A percentile compares a stretch with the other conserved stretches of the same genome.
These are phyloP conservation scores for Zonotrichia leucophrys DNA, from an alignment of 2,113 vertebrate species.

Conservation along the genomic window DNA sequence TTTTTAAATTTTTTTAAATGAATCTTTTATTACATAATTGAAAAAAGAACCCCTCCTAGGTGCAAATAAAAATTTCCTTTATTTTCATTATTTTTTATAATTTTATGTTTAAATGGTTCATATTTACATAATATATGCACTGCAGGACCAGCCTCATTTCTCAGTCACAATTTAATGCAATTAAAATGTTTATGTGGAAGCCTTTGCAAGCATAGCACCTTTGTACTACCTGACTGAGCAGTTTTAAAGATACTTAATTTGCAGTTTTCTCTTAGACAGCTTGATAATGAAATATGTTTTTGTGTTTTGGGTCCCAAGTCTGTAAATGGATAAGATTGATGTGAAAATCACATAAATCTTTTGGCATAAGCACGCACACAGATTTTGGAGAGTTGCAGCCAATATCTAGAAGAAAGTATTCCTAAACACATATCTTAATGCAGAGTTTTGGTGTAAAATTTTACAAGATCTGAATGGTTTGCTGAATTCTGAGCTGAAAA, in stretches of 20 bases:
- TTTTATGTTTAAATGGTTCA: conserved; percentile 70
- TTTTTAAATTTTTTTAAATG: not conserved
- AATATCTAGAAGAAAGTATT: conserved; percentile 34
- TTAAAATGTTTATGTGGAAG: conserved; percentile 76
- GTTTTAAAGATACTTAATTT: conserved; percentile 74
- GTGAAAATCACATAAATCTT: not conserved
- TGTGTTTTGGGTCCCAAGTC: not conserved
- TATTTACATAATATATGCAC: conserved; percentile 83
- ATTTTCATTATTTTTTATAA: conserved; percentile 63
- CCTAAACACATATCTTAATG: not conserved
- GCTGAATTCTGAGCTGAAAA: not conserved
- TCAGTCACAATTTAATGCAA: conserved; percentile 81
- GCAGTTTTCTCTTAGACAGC: conserved; percentile 69
- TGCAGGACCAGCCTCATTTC: conserved; percentile 73
- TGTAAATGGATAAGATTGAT: not conserved
- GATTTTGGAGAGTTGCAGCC: not conserved
- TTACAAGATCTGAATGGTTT: not conserved
- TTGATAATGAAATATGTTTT: conserved; percentile 58
- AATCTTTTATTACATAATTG: not conserved
- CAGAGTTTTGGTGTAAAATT: not conserved
- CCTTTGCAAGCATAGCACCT: conserved; percentile 79
- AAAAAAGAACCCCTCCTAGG: not conserved
- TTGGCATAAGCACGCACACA: not conserved
- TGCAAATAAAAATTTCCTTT: conserved; percentile 51
- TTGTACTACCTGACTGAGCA: conserved; percentile 74